Evolutionary conservation across 2,888 invertebrate species (phyloP), one percentile per base, ranked within the genome.

Genomic region (Druceiella hillmani): DNA sequence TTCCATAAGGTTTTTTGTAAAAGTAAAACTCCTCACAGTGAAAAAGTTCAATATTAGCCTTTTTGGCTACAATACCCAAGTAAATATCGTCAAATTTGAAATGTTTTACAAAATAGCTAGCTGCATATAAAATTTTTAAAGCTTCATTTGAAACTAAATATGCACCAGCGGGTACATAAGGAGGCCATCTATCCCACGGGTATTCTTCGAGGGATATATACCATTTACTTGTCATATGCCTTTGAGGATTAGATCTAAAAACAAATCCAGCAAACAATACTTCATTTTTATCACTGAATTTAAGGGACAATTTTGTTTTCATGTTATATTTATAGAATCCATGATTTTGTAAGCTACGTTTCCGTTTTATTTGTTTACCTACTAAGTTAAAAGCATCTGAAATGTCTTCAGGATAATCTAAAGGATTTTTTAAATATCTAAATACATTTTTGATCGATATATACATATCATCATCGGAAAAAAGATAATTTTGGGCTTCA

Each of bases 381-480:
- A 54, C 39, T 2, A 52, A 49, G 27, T 52, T 49, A 50, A 65
- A 58, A 4, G 73, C 65, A 44, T 74, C 70, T 49, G 74, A 73
- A 28, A 81, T 57, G 51, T 81, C 81, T 33, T 75, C 65, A 2
- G 83, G 83, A 60, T 84, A 84, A 35, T 75, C 66, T 1, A 72
- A 65, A 1, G 83, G 84, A 59, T 83, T 78, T 38, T 81, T 66
- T 14, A 86, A 51, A 57, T 82, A 91, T 36, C 83, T 74, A 1
- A 93, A 58, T 2, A 90, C 74, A 62, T 94, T 93, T 58, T 83
- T 83, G 0, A 87, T 78, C 0, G 92, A 91, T 12, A 95, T 79
- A 58, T 90, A 94, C 73, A 89, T 89, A 55, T 95, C 94, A 56
- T 95, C 94, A 56, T 95, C 94, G 1, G 86, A 83, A 61, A 94